A percentile compares a stretch with the other conserved stretches of the same genome.
phyloP scores from a whole-genome alignment of 2,888 invertebrate species.

The Acleris literana region DNA sequence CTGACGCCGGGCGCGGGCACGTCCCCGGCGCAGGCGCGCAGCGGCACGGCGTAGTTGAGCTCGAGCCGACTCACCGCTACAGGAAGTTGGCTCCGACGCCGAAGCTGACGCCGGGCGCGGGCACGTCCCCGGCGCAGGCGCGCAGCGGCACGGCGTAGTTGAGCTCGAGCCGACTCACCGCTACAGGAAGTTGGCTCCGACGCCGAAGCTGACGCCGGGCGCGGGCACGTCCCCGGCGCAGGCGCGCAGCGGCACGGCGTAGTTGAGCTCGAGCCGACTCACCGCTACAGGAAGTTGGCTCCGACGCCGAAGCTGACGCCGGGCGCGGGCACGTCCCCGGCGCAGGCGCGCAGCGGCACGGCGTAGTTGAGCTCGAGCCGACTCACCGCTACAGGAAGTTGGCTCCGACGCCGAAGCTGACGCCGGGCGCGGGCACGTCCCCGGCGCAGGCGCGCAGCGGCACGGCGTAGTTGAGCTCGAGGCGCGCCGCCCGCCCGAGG shows the following conservation, averaged over 20 bases:
- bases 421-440: slow-evolving; percentile 87
- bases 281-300: too few species aligned
- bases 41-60: too few species aligned
- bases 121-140: slow-evolving; percentile 81
- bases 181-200: too few species aligned
- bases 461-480: slow-evolving; percentile 97
- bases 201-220: slow-evolving; percentile 74
- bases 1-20: slow-evolving; percentile 75
- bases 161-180: slow-evolving; percentile 89
- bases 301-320: slow-evolving; percentile 66
- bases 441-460: slow-evolving; percentile 87
- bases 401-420: slow-evolving; percentile 93
- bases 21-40: too few species aligned
- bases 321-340: slow-evolving; percentile 85
- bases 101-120: slow-evolving; percentile 90
- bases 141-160: slow-evolving; percentile 85
- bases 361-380: slow-evolving; percentile 96
- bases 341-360: slow-evolving; percentile 87
- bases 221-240: slow-evolving; percentile 82
- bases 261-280: slow-evolving; percentile 94
- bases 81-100: slow-evolving; percentile 93
- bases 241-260: slow-evolving; percentile 68
- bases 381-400: slow-evolving; percentile 85
- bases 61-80: slow-evolving; percentile 55
- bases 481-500: slow-evolving; percentile 91